Evolutionary conservation across 2,888 invertebrate species (phyloP).

Genomic region (Drosophila multiciliata): DNA sequence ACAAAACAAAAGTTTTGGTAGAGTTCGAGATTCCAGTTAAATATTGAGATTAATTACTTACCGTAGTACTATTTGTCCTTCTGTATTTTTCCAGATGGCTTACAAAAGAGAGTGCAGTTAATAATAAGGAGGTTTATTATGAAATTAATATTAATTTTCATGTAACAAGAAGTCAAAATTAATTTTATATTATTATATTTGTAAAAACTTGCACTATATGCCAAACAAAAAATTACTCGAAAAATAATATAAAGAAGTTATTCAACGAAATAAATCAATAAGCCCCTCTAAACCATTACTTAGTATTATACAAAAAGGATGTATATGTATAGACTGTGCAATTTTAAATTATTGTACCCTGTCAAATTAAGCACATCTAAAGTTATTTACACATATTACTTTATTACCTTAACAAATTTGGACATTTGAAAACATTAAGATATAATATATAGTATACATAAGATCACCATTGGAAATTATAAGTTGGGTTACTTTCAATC

Average conservation of each 20-base stretch:
- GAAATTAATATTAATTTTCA: background rate
- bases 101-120: conserved; percentile 11
- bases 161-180: too few relatives aligned
- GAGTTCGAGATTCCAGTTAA: background rate
- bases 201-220: conserved; percentile 9
- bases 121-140: background rate
- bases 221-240: background rate
- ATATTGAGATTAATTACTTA: conserved; percentile 3
- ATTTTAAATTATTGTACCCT: background rate
- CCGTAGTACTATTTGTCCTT: conserved; percentile 41
- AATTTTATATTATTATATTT: background rate
- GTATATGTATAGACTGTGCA: background rate
- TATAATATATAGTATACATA: conserved; percentile 4
- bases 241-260: background rate
- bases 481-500: background rate
- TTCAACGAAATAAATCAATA: background rate
- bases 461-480: background rate
- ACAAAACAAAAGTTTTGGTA: background rate
- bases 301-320: background rate
- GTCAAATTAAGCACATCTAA: conserved; percentile 1
- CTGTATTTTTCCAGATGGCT: conserved; percentile 49
- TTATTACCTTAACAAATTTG: conserved; percentile 25
- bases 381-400: conserved; percentile 27
- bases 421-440: conserved; percentile 18
- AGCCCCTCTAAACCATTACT: background rate